These are phyloP conservation scores for Lepidocyrtinus sp. DNA, from an alignment of 2,888 invertebrate genomes.

Conservation along the genomic window DNA sequence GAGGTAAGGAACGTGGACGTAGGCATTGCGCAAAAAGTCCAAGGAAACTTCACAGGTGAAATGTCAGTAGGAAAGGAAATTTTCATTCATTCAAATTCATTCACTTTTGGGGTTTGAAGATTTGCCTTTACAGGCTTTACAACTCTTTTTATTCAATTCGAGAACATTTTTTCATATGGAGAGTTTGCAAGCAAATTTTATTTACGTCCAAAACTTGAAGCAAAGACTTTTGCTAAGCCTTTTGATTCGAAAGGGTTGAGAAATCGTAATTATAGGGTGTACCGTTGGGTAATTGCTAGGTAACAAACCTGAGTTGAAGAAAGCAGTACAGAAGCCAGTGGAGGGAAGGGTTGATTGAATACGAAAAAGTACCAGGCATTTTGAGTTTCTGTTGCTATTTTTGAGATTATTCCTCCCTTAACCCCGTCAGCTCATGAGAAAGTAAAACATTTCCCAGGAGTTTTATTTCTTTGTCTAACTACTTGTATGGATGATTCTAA, in stretches of 20 bases:
- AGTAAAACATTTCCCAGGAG: neutral
- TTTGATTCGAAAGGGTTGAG: neutral
- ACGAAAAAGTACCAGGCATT: neutral
- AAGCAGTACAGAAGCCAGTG: no score
- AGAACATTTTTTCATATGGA: no score
- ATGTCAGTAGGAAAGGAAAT: neutral
- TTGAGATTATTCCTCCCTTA: no score
- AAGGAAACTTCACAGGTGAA: neutral
- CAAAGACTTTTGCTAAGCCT: no score
- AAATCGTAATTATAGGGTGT: neutral
- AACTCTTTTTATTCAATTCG: no score
- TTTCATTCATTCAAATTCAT: neutral
- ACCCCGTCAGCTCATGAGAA: neutral
- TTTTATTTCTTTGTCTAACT: neutral
- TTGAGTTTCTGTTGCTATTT: no score
- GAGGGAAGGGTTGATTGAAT: no score
- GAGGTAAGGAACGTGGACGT: neutral
- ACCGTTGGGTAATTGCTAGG: neutral
- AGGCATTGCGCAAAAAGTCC: neutral
- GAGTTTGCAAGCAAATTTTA: no score
- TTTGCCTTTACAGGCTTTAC: neutral
- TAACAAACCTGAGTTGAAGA: neutral
- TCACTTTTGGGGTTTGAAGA: no score
- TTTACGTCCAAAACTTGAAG: no score
- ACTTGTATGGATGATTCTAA: neutral